A percentile compares a stretch with the other conserved stretches of the same genome.
Conservation (phyloP, 2,797 vertebrate species). For the Poeciliopsis infans region DNA sequence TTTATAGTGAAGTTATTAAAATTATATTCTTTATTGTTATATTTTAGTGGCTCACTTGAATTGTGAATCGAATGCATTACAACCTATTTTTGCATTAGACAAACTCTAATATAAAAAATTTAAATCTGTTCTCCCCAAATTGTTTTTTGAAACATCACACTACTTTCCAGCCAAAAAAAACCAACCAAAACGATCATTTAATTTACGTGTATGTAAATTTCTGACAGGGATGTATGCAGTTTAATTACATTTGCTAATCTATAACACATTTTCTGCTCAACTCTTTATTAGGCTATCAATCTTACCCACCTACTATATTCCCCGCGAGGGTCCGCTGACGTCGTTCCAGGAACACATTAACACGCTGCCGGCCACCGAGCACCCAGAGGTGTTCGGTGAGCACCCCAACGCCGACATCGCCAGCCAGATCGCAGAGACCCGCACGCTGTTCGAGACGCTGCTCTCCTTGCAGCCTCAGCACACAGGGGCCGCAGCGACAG, state of each 20-base stretch:
- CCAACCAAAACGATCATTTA: not conserved
- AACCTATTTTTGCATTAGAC: not conserved
- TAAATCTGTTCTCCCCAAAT: not conserved
- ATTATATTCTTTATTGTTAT: not conserved
- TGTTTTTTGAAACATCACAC: not conserved
- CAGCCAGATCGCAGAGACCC: slow-evolving; percentile 87
- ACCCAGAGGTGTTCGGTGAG: slow-evolving; percentile 89
- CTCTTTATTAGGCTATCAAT: slow-evolving; percentile 79
- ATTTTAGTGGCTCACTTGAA: not conserved
- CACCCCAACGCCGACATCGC: slow-evolving; percentile 90
- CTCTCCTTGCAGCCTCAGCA: slow-evolving; percentile 89
- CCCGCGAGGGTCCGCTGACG: slow-evolving; percentile 81
- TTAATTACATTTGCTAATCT: not conserved
- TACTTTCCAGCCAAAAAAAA: not conserved
- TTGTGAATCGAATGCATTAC: not conserved
- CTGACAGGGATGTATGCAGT: not conserved
- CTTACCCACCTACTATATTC: slow-evolving; percentile 83
- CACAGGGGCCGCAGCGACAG: slow-evolving; percentile 61
- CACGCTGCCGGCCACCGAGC: slow-evolving; percentile 82
- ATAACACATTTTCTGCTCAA: not conserved
- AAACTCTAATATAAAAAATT: not conserved
- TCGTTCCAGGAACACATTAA: slow-evolving; percentile 83
- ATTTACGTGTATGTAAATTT: not conserved
- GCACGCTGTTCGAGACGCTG: slow-evolving; percentile 86
- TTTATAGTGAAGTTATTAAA: too few species aligned